A percentile compares a stretch with the other conserved stretches of the same genome.
These are phyloP conservation scores for Chaetorhynchus papuensis DNA, from an alignment of 2,113 vertebrate species.

Conservation along the genomic window DNA sequence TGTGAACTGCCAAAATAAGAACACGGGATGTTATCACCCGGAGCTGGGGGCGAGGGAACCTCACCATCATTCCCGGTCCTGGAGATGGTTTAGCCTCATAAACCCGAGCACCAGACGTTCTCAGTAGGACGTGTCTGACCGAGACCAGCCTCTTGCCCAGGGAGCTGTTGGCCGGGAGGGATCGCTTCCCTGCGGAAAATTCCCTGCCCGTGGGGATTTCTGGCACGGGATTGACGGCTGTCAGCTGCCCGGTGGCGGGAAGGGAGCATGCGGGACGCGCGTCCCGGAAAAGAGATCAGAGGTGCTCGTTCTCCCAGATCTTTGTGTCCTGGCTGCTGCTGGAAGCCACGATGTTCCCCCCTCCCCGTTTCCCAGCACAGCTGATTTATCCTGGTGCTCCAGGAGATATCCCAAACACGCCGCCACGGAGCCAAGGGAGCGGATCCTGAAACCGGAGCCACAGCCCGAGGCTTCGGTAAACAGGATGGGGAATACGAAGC, in stretches of 20 bases:
- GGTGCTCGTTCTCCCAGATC: background rate
- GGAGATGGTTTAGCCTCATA: background rate
- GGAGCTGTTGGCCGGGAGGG: background rate
- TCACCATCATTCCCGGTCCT: background rate
- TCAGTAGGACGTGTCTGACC: background rate
- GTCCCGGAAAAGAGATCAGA: background rate
- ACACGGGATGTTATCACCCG: background rate
- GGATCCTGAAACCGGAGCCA: background rate
- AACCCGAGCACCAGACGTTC: background rate
- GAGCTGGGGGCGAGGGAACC: fast-evolving
- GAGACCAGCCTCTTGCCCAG: background rate
- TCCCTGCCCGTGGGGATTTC: background rate
- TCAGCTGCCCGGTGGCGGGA: background rate
- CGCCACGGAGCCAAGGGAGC: fast-evolving
- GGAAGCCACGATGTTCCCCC: background rate
- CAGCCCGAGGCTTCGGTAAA: background rate
- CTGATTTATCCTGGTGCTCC: background rate
- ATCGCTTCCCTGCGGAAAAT: background rate
- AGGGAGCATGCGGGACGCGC: fast-evolving
- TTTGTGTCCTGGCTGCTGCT: background rate
- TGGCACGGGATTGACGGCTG: background rate
- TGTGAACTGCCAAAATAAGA: background rate
- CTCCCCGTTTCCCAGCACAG: background rate
- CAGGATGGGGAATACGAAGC: background rate
- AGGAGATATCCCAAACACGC: background rate